Percentiles rank a stretch among this genome's conserved stretches.
Evolutionary conservation across 1,140 invertebrate genomes (phyloP).

Genomic region (Oryzaephilus surinamensis): DNA sequence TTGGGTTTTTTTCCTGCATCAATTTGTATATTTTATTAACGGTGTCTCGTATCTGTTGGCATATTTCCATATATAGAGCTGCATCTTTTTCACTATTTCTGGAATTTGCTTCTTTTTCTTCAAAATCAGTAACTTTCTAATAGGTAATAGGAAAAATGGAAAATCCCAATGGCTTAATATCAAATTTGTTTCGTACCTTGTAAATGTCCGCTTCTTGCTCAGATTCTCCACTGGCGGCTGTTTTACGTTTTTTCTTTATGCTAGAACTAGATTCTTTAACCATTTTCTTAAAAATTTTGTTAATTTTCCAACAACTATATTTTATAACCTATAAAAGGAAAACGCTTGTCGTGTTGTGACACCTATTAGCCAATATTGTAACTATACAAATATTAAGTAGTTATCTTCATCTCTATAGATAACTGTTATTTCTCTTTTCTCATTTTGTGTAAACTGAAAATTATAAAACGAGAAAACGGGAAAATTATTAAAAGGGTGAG

Average conservation of each 20-base stretch:
- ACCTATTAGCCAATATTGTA: no score
- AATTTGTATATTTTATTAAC: conserved; percentile 54
- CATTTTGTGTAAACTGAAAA: no score
- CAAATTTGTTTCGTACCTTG: conserved; percentile 16
- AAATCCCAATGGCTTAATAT: neutral
- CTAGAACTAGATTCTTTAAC: conserved; percentile 24
- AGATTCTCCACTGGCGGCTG: conserved; percentile 11
- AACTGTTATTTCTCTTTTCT: no score
- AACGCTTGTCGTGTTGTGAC: no score
- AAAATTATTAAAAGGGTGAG: no score
- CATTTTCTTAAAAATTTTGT: conserved; percentile 17
- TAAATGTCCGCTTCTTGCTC: conserved; percentile 28
- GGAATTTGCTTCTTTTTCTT: conserved; percentile 60
- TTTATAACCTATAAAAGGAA: no score
- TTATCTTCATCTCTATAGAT: no score
- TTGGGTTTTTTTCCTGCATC: conserved; percentile 42
- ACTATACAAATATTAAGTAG: no score
- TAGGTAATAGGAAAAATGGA: conserved; percentile 19
- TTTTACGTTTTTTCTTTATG: conserved; percentile 28
- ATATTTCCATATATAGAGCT: conserved; percentile 53
- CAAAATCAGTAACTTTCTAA: conserved; percentile 54
- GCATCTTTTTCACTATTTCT: conserved; percentile 56
- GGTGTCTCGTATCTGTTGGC: conserved; percentile 51
- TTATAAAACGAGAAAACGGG: no score
- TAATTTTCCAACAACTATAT: neutral